Percentiles rank a stretch among this genome's conserved stretches.
These are phyloP conservation scores for Hemichromis elongatus DNA, from an alignment of 2,113 vertebrate species.

Conservation along the genomic window DNA sequence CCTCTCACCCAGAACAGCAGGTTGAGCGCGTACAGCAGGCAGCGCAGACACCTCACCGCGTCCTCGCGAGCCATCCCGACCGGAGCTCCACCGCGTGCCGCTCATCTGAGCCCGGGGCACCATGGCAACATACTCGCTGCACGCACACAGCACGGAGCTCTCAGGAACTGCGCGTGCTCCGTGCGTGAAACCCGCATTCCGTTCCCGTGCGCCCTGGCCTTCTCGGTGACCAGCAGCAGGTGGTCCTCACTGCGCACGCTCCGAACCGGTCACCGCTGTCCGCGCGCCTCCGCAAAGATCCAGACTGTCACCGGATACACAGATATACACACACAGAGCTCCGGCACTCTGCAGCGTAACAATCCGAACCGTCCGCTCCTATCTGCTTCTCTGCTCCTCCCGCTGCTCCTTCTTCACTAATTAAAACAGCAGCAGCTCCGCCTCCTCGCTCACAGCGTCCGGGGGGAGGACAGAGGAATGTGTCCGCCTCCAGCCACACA, in stretches of 20 bases:
- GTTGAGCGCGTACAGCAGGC: slow-evolving; percentile 90
- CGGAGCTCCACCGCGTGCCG: slow-evolving; percentile 37
- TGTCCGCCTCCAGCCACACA: slow-evolving; percentile 46
- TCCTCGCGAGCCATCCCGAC: slow-evolving; percentile 93
- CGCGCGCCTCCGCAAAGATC: background rate
- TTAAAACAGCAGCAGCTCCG: slow-evolving; percentile 18
- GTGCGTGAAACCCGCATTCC: slow-evolving; percentile 23
- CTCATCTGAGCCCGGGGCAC: slow-evolving; percentile 70
- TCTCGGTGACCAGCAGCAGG: background rate
- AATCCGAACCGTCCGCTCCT: background rate
- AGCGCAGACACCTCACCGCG: slow-evolving; percentile 94
- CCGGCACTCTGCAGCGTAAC: background rate
- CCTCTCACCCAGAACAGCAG: slow-evolving; percentile 95
- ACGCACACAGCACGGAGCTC: background rate
- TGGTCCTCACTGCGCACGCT: background rate
- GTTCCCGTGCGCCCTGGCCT: background rate
- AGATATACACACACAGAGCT: background rate
- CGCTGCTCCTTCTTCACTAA: slow-evolving; percentile 10
- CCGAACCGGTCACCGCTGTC: background rate
- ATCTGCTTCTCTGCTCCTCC: slow-evolving; percentile 4
- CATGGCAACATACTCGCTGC: slow-evolving; percentile 54
- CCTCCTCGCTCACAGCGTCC: slow-evolving; percentile 7
- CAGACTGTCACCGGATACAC: background rate
- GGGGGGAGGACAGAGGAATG: slow-evolving; percentile 53
- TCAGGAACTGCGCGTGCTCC: background rate